These are phyloP conservation scores for Cataglyphis rosenhaueri DNA, from an alignment of 2,888 invertebrate genomes.

Conservation along the genomic window DNA sequence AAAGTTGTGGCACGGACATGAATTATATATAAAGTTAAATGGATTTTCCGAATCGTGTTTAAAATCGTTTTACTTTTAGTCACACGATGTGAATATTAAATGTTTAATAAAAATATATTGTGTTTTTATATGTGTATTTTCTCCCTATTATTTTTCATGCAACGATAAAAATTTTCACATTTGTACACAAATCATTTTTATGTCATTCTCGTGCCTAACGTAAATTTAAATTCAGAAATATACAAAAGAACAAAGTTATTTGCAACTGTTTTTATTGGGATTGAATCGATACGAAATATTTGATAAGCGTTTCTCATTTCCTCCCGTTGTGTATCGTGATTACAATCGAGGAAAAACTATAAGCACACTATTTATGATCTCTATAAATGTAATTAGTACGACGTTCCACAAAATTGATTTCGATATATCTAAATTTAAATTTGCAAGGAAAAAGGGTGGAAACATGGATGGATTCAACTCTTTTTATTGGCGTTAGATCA, in stretches of 20 bases:
- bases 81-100: background rate
- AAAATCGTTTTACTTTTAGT: background rate
- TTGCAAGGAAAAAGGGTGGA: background rate
- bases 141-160: background rate
- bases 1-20: background rate
- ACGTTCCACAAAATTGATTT: conserved; percentile 7
- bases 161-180: background rate
- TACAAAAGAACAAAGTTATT: background rate
- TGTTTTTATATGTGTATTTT: background rate
- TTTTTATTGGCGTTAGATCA: conserved; percentile 44
- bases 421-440: conserved; percentile 34
- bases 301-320: background rate
- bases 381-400: background rate
- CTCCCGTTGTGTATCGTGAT: background rate
- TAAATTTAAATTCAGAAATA: conserved; percentile 20
- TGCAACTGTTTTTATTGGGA: background rate
- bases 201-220: background rate
- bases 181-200: background rate
- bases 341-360: background rate
- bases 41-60: background rate
- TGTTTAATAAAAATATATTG: background rate
- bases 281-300: conserved; percentile 15
- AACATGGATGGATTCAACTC: background rate
- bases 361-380: background rate
- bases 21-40: background rate